These are phyloP conservation scores for Limnephilus lunatus DNA, from an alignment of 2,888 invertebrate genomes.

Conservation along the genomic window DNA sequence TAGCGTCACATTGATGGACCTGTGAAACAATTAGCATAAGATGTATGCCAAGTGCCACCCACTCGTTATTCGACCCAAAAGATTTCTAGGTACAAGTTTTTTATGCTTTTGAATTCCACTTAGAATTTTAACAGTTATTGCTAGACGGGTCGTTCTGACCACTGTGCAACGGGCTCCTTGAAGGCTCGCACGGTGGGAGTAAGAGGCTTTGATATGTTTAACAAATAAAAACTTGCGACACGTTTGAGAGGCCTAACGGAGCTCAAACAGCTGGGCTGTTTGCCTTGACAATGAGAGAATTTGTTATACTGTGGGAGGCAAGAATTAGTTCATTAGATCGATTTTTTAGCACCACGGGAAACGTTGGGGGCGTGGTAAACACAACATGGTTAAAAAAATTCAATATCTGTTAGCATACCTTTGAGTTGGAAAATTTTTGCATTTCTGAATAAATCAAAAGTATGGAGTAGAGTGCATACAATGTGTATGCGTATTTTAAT, in stretches of 20 bases:
- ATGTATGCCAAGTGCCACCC: constrained; percentile 55
- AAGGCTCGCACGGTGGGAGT: background rate
- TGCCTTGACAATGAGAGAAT: background rate
- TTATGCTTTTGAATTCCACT: background rate
- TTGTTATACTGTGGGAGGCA: background rate
- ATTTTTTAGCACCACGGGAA: background rate
- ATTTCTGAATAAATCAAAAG: background rate
- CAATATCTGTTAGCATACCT: background rate
- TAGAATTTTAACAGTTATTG: constrained; percentile 58
- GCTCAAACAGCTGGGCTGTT: background rate
- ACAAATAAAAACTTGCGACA: constrained; percentile 16
- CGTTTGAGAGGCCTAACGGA: background rate
- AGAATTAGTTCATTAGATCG: constrained; percentile 11
- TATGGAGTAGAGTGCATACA: background rate
- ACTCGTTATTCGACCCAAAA: constrained; percentile 35
- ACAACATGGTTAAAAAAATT: background rate
- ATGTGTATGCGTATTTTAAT: background rate
- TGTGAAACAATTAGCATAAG: constrained; percentile 54
- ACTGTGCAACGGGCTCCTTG: constrained; percentile 34
- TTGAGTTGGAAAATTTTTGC: background rate
- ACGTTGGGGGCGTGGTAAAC: background rate
- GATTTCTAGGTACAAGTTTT: background rate
- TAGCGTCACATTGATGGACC: constrained; percentile 17
- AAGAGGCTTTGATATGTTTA: background rate
- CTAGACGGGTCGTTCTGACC: constrained; percentile 32